Base-by-base conservation (phyloP, 2,888 invertebrate genomes). In the Epinotia ramella region DNA sequence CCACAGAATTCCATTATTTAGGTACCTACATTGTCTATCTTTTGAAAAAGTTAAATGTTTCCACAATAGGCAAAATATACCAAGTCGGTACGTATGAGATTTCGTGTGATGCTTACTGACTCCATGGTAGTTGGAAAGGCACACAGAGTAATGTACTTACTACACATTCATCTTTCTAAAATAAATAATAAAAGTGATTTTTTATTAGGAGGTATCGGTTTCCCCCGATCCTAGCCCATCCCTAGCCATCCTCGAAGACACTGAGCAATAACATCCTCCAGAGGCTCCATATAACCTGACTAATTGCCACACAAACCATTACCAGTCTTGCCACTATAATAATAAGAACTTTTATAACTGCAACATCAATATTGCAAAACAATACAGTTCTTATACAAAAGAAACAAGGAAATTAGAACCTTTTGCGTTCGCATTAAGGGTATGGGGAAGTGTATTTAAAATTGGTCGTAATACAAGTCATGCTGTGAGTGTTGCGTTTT, bases 231-330 rank as follows among this genome's bases (percentile, higher is more conserved):
- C 79, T 83, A 33, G 20, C 84, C 84, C 88, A 88, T 83, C 89
- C 87, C 90, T 91, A 89, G 81, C 84, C 82, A 80, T 82, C 79
- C 83, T 79, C 82, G 87, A 88, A 88, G 91, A 91, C 91, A 91
- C 90, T 91, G 91, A 91, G 86, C 88, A 90, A 91, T 91, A 89
- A 89, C 91, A 90, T 91, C 90, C 90, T 90, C 82, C 81, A 80
- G 83, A 86, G 83, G 81, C 85, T 83, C 84, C 82, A 84, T 87
- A 88, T 87, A 89, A 68, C 28, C 33, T 24, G 44, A n/a, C 12
- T 16, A 62, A n/a, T 44, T 24, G 5, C 46, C 28, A 46, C 62
- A 44, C 82, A 79, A 78, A 60, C 74, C 0, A 78, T 53, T 67
- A 79, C 70, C 73, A 70, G 49, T 77, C 56, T 76, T 80, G 82